Base-by-base conservation (phyloP, 2,888 invertebrate genomes). In the Oligia strigilis region DNA sequence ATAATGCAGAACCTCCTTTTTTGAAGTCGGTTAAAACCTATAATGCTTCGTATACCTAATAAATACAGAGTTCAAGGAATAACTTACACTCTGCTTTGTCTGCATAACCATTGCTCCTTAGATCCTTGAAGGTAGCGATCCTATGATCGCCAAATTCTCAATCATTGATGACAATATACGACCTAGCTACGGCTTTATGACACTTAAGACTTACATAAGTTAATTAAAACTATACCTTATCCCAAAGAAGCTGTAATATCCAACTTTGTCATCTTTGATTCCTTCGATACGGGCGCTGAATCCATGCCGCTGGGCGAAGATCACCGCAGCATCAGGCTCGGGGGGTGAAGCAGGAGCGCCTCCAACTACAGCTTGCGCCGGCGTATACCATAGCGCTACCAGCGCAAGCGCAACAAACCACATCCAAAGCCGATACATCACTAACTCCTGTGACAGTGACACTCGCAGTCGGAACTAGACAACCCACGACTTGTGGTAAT, bases 201-300 rank as follows among this genome's bases (percentile, higher is more conserved):
- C 65, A 23, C 40, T 40, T 29, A 29, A 19, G 40, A 71, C 17
- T 17, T 52, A 4, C 14, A 19, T 55, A 14, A 36, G 46, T 43
- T 46, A 79, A 65, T 43, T 55, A 14, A 75, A 71, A n/a, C 6
- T 17, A 67, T 88, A 98, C 93, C 98, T 97, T 84, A 99, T 97
- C 4, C 98, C 98, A 80, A 97, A 97, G 91, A 98, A 98, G 46
- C 97, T 97, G 87, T 98, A 98, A 91, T 98, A 97, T 85, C 97
- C 97, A 6, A 97, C 97, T 4, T 94, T 94, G 14, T 96, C 94
- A 91, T 98, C 98, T 87, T 98, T 97, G 78, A 97, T 93, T 29
- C 98, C 98, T 89, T 97, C 97, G 52, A 98, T 93, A 52, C 98
- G 97, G 0, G 98, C 97, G 88, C 98, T 97, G 67, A 97, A 97